phyloP scores from a whole-genome alignment of 2,888 invertebrate genomes.

The Geotrupes spiniger region DNA sequence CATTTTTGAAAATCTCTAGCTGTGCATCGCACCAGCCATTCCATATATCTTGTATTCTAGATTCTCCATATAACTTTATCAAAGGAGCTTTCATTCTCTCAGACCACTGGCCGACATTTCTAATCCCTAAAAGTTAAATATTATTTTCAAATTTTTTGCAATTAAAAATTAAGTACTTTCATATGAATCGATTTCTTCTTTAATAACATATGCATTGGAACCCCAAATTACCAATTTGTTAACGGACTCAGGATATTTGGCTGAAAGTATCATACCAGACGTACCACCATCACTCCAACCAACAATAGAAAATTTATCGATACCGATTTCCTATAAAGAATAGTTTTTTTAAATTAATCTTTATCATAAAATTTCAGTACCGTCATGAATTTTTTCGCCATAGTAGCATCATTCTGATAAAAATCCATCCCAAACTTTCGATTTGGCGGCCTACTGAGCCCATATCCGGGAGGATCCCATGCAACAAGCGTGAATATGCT shows the following conservation, averaged over 20 bases:
- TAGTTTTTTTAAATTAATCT: no score
- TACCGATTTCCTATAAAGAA: conserved; percentile 58
- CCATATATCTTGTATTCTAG: conserved; percentile 68
- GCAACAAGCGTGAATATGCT: conserved; percentile 64
- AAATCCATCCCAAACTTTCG: conserved; percentile 70
- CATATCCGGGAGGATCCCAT: conserved; percentile 89
- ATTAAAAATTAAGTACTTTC: conserved; percentile 60
- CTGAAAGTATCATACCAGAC: conserved; percentile 73
- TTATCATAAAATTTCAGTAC: no score
- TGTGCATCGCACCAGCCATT: conserved; percentile 70
- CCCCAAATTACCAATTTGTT: conserved; percentile 77
- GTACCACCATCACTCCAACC: conserved; percentile 93
- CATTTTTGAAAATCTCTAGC: conserved; percentile 55
- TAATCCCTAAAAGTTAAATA: no score
- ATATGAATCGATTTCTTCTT: conserved; percentile 63
- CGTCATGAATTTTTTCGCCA: conserved; percentile 70
- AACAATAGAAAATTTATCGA: conserved; percentile 69
- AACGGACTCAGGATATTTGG: conserved; percentile 63
- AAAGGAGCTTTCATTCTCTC: conserved; percentile 71
- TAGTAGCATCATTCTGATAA: conserved; percentile 70
- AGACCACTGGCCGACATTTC: conserved; percentile 77
- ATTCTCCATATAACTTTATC: conserved; percentile 69
- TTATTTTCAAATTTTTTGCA: no score
- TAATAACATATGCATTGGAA: conserved; percentile 69
- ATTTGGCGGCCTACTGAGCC: conserved; percentile 75